phyloP scores from a whole-genome alignment of 2,113 vertebrate genomes.

The Theristicus caerulescens region DNA sequence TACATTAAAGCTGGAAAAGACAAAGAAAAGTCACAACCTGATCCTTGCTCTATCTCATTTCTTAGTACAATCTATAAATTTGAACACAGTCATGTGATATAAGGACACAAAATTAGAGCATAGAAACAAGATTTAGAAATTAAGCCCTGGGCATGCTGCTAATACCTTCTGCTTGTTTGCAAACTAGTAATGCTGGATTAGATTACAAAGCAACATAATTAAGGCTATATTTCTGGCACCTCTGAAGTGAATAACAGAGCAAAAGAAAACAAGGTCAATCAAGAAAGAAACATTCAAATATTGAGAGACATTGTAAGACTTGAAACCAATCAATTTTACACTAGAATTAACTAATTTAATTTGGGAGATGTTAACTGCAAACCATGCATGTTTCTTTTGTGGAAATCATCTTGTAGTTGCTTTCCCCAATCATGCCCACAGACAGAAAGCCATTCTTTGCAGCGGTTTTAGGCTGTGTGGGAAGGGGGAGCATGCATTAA shows the following conservation, averaged over 20 bases:
- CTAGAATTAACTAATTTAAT: neutral
- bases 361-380: neutral
- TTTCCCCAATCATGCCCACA: neutral
- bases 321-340: neutral
- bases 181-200: neutral
- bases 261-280: neutral
- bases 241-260: neutral
- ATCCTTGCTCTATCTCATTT: neutral
- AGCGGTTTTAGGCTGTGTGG: neutral
- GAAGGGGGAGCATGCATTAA: neutral
- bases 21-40: neutral
- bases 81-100: neutral
- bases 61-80: neutral
- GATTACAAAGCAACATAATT: neutral
- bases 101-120: neutral
- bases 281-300: neutral
- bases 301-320: neutral
- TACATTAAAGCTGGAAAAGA: neutral
- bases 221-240: neutral
- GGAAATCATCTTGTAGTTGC: neutral
- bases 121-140: constrained; percentile 1
- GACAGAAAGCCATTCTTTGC: neutral
- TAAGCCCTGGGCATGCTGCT: neutral
- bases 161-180: neutral
- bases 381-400: neutral